A percentile compares a stretch with the other conserved stretches of the same genome.
Conservation (phyloP, 53 echinoderm and acorn worm species). For the Antedon mediterranea region DNA sequence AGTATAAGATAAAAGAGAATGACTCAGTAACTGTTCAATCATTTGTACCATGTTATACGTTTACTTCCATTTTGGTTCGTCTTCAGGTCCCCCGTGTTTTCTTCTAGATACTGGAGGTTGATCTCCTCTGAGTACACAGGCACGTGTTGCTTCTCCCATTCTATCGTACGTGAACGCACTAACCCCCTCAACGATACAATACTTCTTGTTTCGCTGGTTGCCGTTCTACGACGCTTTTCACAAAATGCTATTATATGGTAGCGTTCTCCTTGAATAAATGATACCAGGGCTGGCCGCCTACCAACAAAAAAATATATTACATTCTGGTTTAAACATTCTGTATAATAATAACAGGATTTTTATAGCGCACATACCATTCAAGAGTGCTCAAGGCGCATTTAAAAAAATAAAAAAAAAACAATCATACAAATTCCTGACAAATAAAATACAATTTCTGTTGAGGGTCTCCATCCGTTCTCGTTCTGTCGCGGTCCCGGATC, state of each 20-base stretch:
- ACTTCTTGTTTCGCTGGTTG: neutral
- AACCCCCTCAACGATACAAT: neutral
- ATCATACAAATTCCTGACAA: no score
- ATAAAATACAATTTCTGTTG: no score
- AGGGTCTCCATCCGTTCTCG: no score
- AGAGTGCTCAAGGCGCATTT: no score
- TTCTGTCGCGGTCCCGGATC: no score
- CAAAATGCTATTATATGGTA: neutral
- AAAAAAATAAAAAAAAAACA: no score
- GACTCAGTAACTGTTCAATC: no score
- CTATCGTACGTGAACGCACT: neutral
- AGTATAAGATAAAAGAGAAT: no score
- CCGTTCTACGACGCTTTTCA: neutral
- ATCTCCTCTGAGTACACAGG: neutral
- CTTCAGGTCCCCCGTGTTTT: neutral
- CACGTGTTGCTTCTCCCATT: neutral
- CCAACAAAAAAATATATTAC: neutral
- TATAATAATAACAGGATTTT: no score
- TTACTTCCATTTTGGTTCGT: neutral
- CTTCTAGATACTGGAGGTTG: neutral
- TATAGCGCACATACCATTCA: no score
- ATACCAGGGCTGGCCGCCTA: neutral
- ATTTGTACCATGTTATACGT: neutral
- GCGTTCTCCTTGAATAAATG: neutral
- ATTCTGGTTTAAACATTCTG: no score